Conservation (phyloP, 2,113 vertebrate genomes). For the Myrmecobius fasciatus region DNA sequence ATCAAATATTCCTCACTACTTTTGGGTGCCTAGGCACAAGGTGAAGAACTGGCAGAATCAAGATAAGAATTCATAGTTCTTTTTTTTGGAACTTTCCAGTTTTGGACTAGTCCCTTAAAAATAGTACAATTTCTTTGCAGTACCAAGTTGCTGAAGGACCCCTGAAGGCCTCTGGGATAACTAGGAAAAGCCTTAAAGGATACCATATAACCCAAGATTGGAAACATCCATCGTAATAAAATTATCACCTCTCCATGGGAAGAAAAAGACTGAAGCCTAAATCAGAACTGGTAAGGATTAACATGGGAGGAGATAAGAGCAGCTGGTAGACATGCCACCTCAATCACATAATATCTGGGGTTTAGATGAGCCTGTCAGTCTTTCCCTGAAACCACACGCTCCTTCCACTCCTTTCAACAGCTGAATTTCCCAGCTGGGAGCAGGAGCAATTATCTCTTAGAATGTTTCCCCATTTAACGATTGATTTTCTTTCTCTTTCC, state of each 20-base stretch:
- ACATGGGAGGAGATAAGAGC: conserved; percentile 74
- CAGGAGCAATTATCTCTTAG: conserved; percentile 66
- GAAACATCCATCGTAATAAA: conserved; percentile 82
- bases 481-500: conserved; percentile 68
- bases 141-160: conserved; percentile 59
- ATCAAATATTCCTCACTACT: neutral
- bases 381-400: conserved; percentile 83
- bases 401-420: conserved; percentile 83
- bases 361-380: conserved; percentile 87
- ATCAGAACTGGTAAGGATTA: conserved; percentile 76
- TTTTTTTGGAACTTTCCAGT: conserved; percentile 38
- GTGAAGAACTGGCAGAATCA: neutral
- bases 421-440: conserved; percentile 80
- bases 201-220: conserved; percentile 78
- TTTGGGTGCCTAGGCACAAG: neutral
- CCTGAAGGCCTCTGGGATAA: conserved; percentile 65
- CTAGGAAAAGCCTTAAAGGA: conserved; percentile 72
- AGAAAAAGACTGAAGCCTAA: conserved; percentile 78
- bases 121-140: conserved; percentile 57
- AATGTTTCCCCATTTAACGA: conserved; percentile 56
- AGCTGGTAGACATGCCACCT: conserved; percentile 80
- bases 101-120: conserved; percentile 68
- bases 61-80: neutral
- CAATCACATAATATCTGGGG: conserved; percentile 82
- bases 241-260: conserved; percentile 84